Conservation (phyloP, 1,140 invertebrate genomes). For the Oncopodura yosiiana region DNA sequence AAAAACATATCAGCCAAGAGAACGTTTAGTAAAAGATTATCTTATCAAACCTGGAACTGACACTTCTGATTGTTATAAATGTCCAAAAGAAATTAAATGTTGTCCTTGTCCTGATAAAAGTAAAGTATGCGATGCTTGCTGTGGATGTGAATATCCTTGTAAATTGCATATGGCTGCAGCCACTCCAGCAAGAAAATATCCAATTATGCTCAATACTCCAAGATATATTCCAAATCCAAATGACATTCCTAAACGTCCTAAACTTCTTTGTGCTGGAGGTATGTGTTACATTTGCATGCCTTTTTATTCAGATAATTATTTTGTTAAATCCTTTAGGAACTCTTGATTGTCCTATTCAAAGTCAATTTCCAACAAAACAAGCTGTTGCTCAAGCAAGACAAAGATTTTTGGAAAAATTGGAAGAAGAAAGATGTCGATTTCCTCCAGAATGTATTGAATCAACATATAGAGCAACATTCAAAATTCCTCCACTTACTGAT, state of each 20-base stretch:
- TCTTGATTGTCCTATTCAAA: slow-evolving; percentile 29
- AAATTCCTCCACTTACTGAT: slow-evolving; percentile 20
- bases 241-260: slow-evolving; percentile 19
- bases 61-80: slow-evolving; percentile 20
- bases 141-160: slow-evolving; percentile 31
- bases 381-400: slow-evolving; percentile 26
- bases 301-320: background rate
- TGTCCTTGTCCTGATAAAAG: slow-evolving; percentile 28
- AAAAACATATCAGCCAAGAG: background rate
- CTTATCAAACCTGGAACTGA: slow-evolving; percentile 33
- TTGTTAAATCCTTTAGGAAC: slow-evolving; percentile 23
- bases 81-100: slow-evolving; percentile 24
- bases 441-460: slow-evolving; percentile 31
- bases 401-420: slow-evolving; percentile 24
- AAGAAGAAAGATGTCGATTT: slow-evolving; percentile 27
- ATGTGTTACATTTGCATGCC: background rate
- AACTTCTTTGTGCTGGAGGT: slow-evolving; percentile 29
- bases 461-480: slow-evolving; percentile 21
- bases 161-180: slow-evolving; percentile 30
- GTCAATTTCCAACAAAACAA: slow-evolving; percentile 27
- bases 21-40: slow-evolving; percentile 20
- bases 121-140: slow-evolving; percentile 28
- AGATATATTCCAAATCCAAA: slow-evolving; percentile 30
- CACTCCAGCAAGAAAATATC: slow-evolving; percentile 29
- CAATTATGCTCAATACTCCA: slow-evolving; percentile 17